Conservation (phyloP, 2,888 invertebrate species). For the Agonopterix subpropinquella region DNA sequence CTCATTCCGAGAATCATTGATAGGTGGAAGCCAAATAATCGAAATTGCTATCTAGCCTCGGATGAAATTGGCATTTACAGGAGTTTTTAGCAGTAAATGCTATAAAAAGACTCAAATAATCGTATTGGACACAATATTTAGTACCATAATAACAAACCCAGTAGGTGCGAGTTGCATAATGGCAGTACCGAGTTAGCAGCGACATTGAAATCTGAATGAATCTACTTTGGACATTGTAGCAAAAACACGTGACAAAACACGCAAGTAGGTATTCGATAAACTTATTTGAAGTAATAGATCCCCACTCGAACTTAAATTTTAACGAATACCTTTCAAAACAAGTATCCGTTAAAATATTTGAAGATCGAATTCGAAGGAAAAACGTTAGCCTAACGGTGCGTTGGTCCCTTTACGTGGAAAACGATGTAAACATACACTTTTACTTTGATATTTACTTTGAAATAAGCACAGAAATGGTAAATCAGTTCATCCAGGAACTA, state of each 20-base stretch:
- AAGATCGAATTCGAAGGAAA: slow-evolving; percentile 71
- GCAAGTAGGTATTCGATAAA: background rate
- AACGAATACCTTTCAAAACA: slow-evolving; percentile 37
- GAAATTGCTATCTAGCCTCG: too few relatives aligned
- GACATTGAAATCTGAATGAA: slow-evolving; percentile 21
- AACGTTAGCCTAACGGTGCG: slow-evolving; percentile 54
- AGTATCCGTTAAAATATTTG: slow-evolving; percentile 68
- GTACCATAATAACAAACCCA: background rate
- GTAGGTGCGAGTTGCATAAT: slow-evolving; percentile 27
- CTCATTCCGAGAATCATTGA: background rate
- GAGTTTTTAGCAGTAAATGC: too few relatives aligned
- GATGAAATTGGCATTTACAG: too few relatives aligned
- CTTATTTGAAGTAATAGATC: background rate
- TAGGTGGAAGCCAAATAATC: too few relatives aligned
- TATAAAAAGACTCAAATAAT: too few relatives aligned
- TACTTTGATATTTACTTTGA: background rate
- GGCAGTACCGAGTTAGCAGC: slow-evolving; percentile 3
- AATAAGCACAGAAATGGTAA: background rate
- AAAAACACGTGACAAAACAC: background rate
- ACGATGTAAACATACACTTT: too few relatives aligned
- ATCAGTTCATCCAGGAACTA: background rate
- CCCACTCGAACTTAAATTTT: background rate
- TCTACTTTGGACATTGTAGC: background rate
- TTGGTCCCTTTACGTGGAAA: too few relatives aligned
- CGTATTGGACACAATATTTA: too few relatives aligned